Evolutionary conservation across 2,797 vertebrate genomes (phyloP).

Genomic region (Tadarida brasiliensis): DNA sequence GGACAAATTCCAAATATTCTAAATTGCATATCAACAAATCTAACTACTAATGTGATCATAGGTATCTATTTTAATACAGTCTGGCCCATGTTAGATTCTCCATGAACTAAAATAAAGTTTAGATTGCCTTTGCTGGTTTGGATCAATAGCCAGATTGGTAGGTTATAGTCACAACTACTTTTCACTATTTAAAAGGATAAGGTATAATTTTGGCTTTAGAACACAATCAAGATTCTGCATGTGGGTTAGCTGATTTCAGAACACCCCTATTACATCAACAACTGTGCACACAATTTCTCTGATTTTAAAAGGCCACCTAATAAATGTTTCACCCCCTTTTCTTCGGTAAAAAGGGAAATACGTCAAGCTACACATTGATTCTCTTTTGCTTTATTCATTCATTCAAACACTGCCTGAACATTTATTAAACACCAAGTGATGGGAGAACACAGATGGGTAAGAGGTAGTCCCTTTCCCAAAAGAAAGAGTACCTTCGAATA

Average conservation of each 20-base stretch:
- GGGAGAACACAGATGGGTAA: neutral
- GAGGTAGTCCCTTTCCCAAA: neutral
- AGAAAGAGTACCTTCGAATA: neutral
- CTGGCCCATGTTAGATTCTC: conserved; percentile 35
- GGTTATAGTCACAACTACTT: conserved; percentile 11
- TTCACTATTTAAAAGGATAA: conserved; percentile 8
- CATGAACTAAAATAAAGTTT: conserved; percentile 51
- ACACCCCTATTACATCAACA: neutral
- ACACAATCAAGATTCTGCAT: conserved; percentile 15
- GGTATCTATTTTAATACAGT: neutral
- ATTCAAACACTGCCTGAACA: conserved; percentile 34
- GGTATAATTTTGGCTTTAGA: conserved; percentile 53
- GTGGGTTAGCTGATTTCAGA: conserved; percentile 7
- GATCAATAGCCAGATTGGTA: conserved; percentile 36
- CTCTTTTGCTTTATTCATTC: neutral
- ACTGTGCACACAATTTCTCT: conserved; percentile 5
- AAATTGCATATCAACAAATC: neutral
- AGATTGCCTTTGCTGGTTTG: conserved; percentile 25
- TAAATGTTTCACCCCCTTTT: neutral
- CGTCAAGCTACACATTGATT: neutral
- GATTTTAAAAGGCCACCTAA: neutral
- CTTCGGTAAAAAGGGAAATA: neutral
- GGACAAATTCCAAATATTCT: conserved; percentile 8
- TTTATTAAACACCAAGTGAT: neutral
- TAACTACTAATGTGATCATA: neutral